Base-by-base conservation (phyloP, 2,797 vertebrate species). In the Hypotaenidia philippensis region DNA sequence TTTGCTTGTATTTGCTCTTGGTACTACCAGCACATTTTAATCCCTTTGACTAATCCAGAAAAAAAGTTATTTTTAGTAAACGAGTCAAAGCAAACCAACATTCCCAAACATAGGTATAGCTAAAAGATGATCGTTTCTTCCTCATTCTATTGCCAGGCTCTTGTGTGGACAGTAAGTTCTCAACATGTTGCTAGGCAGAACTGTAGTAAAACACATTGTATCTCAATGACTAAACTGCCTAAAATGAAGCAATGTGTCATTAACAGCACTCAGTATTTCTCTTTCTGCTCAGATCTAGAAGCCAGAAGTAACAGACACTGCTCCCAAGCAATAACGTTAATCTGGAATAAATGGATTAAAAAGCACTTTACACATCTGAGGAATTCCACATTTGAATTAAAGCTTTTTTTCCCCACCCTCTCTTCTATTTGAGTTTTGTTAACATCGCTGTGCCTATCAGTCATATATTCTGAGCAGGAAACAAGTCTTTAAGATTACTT, bases 111-210 rank as follows among this genome's bases (percentile, higher is more conserved):
- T 52, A 87, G 72, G 72, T 93, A 89, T 49, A 83, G 82, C 68
- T 93, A 65, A 75, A 94, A 90, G 71, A 87, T 83, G 77, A 85
- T 1, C 4, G 47, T 88, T 91, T 66, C 59, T 69, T 84, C 60
- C 82, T 87, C 81, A 27, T 61, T 88, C 57, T 59, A 59, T 90
- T 94, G 89, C 63, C 92, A 95, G 55, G 40, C 55, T 95, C 69
- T 78, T 0, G 0, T 65, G 66, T 86, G 89, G 89, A 87, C 89
- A 96, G 69, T 56, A 63, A 91, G 72, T 95, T 88, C 92, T 94
- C 69, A 83, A 32, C 3, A 8, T 60, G 94, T 94, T 96, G 92
- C 94, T 96, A 96, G 87, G 94, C 92, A 94, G 85, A 92, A 91
- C 50, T 91, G 79, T 83, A 91, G 66, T 87, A 92, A 83, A 94